A percentile compares a stretch with the other conserved stretches of the same genome.
Conservation (phyloP, 2,888 invertebrate species). For the Luperina nickerlii region DNA sequence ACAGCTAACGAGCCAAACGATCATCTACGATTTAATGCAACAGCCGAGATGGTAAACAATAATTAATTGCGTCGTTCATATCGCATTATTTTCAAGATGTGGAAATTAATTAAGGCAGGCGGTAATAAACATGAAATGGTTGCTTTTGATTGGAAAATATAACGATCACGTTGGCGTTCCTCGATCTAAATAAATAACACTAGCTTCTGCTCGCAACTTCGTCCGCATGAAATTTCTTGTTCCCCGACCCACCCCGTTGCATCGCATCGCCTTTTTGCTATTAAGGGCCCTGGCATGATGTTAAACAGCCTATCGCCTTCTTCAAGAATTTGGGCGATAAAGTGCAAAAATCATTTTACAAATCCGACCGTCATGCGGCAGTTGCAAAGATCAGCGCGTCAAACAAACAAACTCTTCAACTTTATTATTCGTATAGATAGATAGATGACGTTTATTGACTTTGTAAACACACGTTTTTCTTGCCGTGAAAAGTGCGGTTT, state of each 20-base stretch:
- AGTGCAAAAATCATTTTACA: neutral
- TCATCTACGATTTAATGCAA: constrained; percentile 66
- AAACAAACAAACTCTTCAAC: neutral
- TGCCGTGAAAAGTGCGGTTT: neutral
- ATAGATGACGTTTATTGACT: neutral
- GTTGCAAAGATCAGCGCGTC: neutral
- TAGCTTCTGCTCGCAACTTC: neutral
- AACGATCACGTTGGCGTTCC: constrained; percentile 24
- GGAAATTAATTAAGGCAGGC: constrained; percentile 58
- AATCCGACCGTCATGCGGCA: neutral
- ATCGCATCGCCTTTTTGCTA: neutral
- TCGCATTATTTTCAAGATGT: constrained; percentile 61
- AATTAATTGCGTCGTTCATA: constrained; percentile 59
- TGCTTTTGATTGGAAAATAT: constrained; percentile 46
- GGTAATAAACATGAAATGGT: constrained; percentile 39
- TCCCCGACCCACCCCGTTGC: neutral
- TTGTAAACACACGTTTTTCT: neutral
- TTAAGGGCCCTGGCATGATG: too few species aligned
- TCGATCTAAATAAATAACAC: constrained; percentile 10
- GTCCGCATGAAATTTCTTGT: neutral
- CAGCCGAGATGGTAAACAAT: constrained; percentile 51
- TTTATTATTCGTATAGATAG: neutral
- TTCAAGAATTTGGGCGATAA: neutral
- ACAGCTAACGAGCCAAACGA: constrained; percentile 68
- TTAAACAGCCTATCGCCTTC: neutral